A percentile compares a stretch with the other conserved stretches of the same genome.
phyloP scores from a whole-genome alignment of 2,888 invertebrate genomes.

The Drosophila melanosoma region DNA sequence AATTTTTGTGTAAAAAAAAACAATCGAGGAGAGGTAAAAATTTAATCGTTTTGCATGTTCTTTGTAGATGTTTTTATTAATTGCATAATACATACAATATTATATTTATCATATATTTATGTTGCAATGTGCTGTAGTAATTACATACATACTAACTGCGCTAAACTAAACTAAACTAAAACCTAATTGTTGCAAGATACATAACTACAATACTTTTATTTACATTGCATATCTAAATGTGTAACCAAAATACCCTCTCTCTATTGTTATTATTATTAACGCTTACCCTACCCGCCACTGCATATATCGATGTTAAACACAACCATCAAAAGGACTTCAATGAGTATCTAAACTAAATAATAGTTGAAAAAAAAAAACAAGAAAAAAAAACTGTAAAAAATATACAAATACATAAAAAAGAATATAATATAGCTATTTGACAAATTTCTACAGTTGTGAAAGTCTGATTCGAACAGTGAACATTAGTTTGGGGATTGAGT shows the following conservation, averaged over 20 bases:
- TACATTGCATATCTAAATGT: slow-evolving; percentile 71
- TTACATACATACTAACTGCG: slow-evolving; percentile 35
- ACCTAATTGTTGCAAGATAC: slow-evolving; percentile 5
- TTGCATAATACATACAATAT: slow-evolving; percentile 21
- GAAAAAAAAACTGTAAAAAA: slow-evolving; percentile 31
- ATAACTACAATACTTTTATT: slow-evolving; percentile 17
- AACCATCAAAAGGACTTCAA: slow-evolving; percentile 84
- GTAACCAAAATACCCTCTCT: slow-evolving; percentile 81
- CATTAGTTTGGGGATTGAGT: slow-evolving; percentile 1
- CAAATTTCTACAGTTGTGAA: slow-evolving; percentile 7
- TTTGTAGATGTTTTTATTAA: slow-evolving; percentile 61
- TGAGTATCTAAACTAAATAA: slow-evolving; percentile 84
- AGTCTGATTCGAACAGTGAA: slow-evolving; percentile 3
- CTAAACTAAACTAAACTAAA: slow-evolving; percentile 17
- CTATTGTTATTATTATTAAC: slow-evolving; percentile 77
- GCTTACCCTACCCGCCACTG: slow-evolving; percentile 83
- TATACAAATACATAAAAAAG: slow-evolving; percentile 4
- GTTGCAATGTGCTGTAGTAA: slow-evolving; percentile 20
- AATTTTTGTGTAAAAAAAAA: slow-evolving; percentile 39
- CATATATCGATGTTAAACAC: slow-evolving; percentile 78
- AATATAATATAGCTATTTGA: slow-evolving; percentile 8
- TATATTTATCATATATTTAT: slow-evolving; percentile 9
- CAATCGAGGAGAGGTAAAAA: slow-evolving; percentile 40
- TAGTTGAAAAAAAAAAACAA: slow-evolving; percentile 39
- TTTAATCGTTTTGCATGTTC: slow-evolving; percentile 79